Base-by-base conservation (phyloP, 1,140 invertebrate species). In the Pollicipes pollicipes region DNA sequence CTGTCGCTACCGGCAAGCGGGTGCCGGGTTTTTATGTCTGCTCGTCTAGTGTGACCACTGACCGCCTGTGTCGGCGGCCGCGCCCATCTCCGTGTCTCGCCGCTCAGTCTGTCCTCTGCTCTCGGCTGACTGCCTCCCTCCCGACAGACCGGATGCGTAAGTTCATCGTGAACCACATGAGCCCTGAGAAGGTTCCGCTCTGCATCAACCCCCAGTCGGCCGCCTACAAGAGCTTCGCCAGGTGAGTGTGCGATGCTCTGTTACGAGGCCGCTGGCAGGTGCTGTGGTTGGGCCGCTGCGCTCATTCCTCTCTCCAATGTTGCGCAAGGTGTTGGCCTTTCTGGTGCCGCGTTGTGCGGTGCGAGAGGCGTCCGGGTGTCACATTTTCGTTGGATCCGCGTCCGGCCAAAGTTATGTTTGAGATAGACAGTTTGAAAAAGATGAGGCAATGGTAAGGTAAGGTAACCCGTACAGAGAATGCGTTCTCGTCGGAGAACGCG, bases 161-260 rank as follows among this genome's bases (percentile, higher is more conserved):
- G 84, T 97, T 97, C 83, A 97, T 98, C 80, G 88, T 90, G 75
- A 94, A 98, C 80, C 93, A 96, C 80, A 86, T 97, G 78, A 91
- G 91, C 79, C 91, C 90, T 76, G 79, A 82, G 71, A 87, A 93
- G 72, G 93, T 98, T 72, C 96, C 97, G 75, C 85, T 99, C 70
- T 98, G 95, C 84, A 97, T 99, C 83, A 99, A 99, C 85, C 97
- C 95, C 74, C 93, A 97, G 83, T 97, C 95, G 76, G 94, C 95
- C 78, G 93, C 95, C 79, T 99, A 97, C 85, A 98, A 97, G 84
- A 97, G 91, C 85, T 98, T 98, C 87, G 91, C 94, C 84, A 97
- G 93, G 93, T 97, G 90, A 93, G 88, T 83, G 66, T 69, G 24
- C 32, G 24, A 35, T 13, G 10, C n/a, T n/a, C n/a, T n/a, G n/a